phyloP scores from a whole-genome alignment of 2,113 vertebrate species.

The Cheirogaleus medius region DNA sequence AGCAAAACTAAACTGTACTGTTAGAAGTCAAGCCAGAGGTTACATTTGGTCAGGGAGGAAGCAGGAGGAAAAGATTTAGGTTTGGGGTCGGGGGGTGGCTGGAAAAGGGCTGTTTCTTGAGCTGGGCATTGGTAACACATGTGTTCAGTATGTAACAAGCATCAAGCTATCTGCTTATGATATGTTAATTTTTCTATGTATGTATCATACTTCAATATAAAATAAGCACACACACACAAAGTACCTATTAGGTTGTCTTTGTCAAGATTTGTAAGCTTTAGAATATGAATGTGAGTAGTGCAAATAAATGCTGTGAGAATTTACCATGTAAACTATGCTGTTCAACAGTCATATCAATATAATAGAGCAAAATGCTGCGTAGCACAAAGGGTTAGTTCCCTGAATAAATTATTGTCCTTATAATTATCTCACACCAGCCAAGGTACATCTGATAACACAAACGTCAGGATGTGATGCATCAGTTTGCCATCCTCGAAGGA shows the following conservation, averaged over 20 bases:
- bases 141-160: not conserved
- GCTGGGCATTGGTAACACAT: not conserved
- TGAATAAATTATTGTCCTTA: conserved; percentile 62
- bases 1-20: not conserved
- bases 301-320: conserved; percentile 46
- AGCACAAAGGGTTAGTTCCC: conserved; percentile 56
- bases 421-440: conserved; percentile 66
- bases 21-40: not conserved
- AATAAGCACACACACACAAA: not conserved
- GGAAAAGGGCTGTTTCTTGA: not conserved
- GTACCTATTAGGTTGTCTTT: not conserved
- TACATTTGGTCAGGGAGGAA: not conserved
- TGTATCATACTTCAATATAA: not conserved
- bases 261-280: conserved; percentile 31
- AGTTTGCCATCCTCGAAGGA: conserved; percentile 74
- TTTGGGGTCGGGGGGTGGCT: rapidly evolving
- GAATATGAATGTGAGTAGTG: not conserved
- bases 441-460: conserved; percentile 75
- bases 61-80: not conserved
- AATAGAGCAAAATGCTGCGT: conserved; percentile 62
- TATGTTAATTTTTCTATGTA: not conserved
- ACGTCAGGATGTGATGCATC: conserved; percentile 66
- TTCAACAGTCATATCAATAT: conserved; percentile 37
- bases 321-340: conserved; percentile 61
- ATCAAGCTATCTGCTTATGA: not conserved